A percentile compares a stretch with the other conserved stretches of the same genome.
phyloP scores from a whole-genome alignment of 1,140 invertebrate species.

The Pollicipes pollicipes region DNA sequence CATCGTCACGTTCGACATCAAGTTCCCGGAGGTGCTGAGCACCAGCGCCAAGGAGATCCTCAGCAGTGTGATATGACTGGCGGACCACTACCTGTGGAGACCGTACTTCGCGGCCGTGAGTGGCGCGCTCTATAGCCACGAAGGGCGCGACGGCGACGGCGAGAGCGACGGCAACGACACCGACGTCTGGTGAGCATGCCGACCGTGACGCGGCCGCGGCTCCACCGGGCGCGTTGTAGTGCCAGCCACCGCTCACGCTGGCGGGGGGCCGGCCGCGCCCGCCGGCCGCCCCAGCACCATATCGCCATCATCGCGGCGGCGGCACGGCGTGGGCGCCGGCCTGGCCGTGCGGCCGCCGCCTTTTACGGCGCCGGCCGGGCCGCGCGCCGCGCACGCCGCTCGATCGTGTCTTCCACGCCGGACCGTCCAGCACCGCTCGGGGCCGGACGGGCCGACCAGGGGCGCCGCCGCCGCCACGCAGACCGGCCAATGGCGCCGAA shows the following conservation, averaged over 20 bases:
- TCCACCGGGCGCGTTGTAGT: slow-evolving; percentile 1
- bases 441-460: too few relatives aligned
- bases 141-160: background rate
- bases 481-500: background rate
- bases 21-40: slow-evolving; percentile 76
- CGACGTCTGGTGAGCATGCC: too few relatives aligned
- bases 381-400: too few relatives aligned
- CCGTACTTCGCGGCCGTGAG: background rate
- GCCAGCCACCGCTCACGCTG: background rate
- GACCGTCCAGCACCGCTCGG: too few relatives aligned
- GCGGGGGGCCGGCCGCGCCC: too few relatives aligned
- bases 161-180: background rate
- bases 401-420: too few relatives aligned
- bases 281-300: background rate
- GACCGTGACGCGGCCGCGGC: too few relatives aligned
- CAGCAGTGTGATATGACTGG: slow-evolving; percentile 48
- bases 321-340: too few relatives aligned
- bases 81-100: background rate
- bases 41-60: slow-evolving; percentile 74
- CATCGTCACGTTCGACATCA: slow-evolving; percentile 89
- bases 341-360: too few relatives aligned
- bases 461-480: too few relatives aligned
- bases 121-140: background rate
- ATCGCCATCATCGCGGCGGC: background rate
- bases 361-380: too few relatives aligned